Evolutionary conservation across 2,797 vertebrate species (phyloP).

Genomic region (Cyprinodon diabolis): DNA sequence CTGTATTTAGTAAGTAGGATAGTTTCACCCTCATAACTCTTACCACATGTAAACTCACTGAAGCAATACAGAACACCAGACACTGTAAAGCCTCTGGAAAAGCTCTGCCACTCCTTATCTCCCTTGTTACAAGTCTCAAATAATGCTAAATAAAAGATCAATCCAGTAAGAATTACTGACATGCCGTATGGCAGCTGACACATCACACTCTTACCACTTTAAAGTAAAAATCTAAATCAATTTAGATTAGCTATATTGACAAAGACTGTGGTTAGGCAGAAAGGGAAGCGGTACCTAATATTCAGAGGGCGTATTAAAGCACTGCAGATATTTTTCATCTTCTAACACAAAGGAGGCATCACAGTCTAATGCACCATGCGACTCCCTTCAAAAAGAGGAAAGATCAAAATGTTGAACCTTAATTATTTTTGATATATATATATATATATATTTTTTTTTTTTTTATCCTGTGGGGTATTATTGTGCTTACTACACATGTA

Average conservation of each 20-base stretch:
- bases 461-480: constrained; percentile 15
- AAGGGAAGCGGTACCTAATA: constrained; percentile 42
- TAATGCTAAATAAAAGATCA: constrained; percentile 80
- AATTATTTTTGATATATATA: constrained; percentile 53
- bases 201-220: constrained; percentile 50
- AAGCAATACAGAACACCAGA: constrained; percentile 43
- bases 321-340: constrained; percentile 59
- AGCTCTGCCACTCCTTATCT: constrained; percentile 68
- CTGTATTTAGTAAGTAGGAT: constrained; percentile 48
- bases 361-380: constrained; percentile 24
- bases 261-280: constrained; percentile 19
- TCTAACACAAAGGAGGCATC: constrained; percentile 49
- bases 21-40: constrained; percentile 72
- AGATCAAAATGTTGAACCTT: constrained; percentile 38
- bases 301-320: constrained; percentile 47
- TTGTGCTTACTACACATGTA: constrained; percentile 7
- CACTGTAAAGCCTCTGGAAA: constrained; percentile 51
- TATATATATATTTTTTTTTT: constrained; percentile 30
- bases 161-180: constrained; percentile 61
- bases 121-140: constrained; percentile 69
- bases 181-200: constrained; percentile 56
- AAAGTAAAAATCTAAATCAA: constrained; percentile 62
- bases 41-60: constrained; percentile 77
- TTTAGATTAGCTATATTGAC: constrained; percentile 71
- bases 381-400: constrained; percentile 27